Evolutionary conservation across 2,797 vertebrate species (phyloP), one percentile per base, ranked within the genome.

Genomic region (Hapalemur alaotrensis): DNA sequence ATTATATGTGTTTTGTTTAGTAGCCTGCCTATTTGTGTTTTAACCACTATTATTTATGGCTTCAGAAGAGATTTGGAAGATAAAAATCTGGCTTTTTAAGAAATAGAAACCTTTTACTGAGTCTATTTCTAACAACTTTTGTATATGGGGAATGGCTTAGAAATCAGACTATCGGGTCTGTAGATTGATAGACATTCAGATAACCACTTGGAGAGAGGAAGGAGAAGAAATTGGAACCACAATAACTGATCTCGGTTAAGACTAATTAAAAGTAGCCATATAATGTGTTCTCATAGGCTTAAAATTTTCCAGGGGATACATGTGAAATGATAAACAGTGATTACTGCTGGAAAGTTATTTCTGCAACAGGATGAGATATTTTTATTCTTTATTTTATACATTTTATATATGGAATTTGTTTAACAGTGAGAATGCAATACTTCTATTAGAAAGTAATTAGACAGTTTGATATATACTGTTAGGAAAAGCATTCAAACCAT

Each of bases 61-160:
- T 65, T 93, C 30, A 82, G 81, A 82, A 92, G 84, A 54, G 23
- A 75, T 95, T 91, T 92, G 48, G 70, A 89, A 73, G 38, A 73
- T 50, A 94, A 93, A 88, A 43, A 28, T 54, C 18, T 76, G 20
- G 12, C 50, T 28, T 12, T 61, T 87, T 69, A 94, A 93, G 67
- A 94, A 88, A 70, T 13, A 95, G 35, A 35, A 80, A 41, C 52
- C 11, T 88, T 92, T 85, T 57, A 20, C 65, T 20, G 7, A 63
- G 12, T 88, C n/a, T 92, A 78, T 93, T 88, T 94, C 7, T 93
- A 85, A 59, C 20, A 54, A 84, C 10, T 86, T 6, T 88, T 93
- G 25, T 48, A 10, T 22, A 73, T 38, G 61, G 22, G 12, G 20
- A 78, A 67, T 61, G 17, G 32, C 15, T 83, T 84, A 85, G 38